Base-by-base conservation (phyloP, 1,140 invertebrate species). In the Drosophila orena region DNA sequence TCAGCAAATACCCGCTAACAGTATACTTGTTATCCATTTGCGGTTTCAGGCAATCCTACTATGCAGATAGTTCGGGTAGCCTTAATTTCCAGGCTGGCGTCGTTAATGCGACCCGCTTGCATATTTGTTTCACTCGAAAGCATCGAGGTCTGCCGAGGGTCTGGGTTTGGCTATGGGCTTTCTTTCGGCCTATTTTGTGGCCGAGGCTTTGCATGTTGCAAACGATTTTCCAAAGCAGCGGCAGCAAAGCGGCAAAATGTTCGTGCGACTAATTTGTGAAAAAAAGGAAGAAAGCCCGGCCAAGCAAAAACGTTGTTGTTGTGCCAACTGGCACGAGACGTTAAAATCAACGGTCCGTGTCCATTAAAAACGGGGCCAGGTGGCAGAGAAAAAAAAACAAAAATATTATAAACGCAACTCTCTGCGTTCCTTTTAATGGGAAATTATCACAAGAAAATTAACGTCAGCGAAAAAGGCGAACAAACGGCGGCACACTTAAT, bases 251-350 rank as follows among this genome's bases (percentile, higher is more conserved):
- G 69, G 81, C 83, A 83, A 79, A 88, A 88, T 89, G 75, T 88
- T 88, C 83, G 84, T 88, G 83, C 79, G 84, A 88, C 83, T 88
- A 88, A 88, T 88, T 88, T 88, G 83, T 89, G 84, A 88, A 81
- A 86, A 73, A 73, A 73, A 68, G 47, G 37, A 54, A 64, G 57
- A 66, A 71, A 68, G 37, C 55, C 44, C 24, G 50, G 15, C 38
- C 14, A 43, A 24, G 15, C 52, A 57, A 73, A 35, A 73, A 42
- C 54, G n/a, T n/a, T n/a, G n/a, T n/a, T n/a, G n/a, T n/a, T n/a
- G n/a, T n/a, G 50, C 43, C 44, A 64, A 77, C 76, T 84, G 81
- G 65, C 81, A 86, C 65, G 81, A 86, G 79, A 88, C 83, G 70
- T 75, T 85, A 88, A 85, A 81, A 81, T 81, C 74, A 85, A 81